A percentile compares a stretch with the other conserved stretches of the same genome.
Conservation (phyloP, 2,113 vertebrate genomes). For the Siniperca knerii region DNA sequence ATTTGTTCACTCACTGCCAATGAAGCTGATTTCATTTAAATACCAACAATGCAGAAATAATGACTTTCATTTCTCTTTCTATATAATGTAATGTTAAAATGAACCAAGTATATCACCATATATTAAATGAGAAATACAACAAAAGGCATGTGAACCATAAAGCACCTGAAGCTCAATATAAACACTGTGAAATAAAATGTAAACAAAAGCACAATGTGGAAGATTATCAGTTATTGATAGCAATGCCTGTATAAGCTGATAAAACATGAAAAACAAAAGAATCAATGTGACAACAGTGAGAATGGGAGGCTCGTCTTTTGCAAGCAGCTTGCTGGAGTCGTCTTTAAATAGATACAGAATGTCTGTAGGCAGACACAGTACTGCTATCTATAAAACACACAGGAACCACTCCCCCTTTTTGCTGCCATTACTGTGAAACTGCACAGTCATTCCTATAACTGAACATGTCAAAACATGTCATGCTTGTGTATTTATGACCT, state of each 20-base stretch:
- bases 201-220: not conserved
- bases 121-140: not conserved
- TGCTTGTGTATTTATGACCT: not conserved
- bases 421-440: conserved; percentile 58
- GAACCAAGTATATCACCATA: not conserved
- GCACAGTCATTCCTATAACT: conserved; percentile 60
- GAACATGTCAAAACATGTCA: not conserved
- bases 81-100: not conserved
- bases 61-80: not conserved
- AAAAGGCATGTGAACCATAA: not conserved
- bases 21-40: not conserved
- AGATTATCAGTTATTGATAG: not conserved
- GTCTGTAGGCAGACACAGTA: conserved; percentile 29
- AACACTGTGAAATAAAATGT: not conserved
- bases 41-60: not conserved
- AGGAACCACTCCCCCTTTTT: conserved; percentile 7
- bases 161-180: not conserved
- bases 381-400: conserved; percentile 60
- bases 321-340: conserved; percentile 4
- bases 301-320: not conserved
- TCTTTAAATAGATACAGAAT: conserved; percentile 61
- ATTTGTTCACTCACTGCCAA: conserved; percentile 27
- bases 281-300: not conserved
- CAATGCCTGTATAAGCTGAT: not conserved
- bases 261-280: not conserved